Evolutionary conservation across 2,797 vertebrate genomes (phyloP).

Genomic region (Alca torda): DNA sequence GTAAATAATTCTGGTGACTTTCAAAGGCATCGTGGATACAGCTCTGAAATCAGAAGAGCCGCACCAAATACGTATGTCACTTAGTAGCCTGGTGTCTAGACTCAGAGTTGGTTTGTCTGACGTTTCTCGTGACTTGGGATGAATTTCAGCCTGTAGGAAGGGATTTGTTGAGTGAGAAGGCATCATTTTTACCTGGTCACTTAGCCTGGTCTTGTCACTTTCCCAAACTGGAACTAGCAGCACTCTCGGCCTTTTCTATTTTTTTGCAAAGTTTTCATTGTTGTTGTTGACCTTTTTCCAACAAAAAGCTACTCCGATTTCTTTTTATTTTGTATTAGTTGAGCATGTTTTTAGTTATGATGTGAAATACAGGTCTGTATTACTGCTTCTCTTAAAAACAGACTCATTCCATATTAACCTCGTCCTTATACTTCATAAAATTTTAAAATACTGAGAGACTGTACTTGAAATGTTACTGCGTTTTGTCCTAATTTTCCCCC

Average conservation of each 20-base stretch:
- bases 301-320: background rate
- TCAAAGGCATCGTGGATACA: background rate
- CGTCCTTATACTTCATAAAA: slow-evolving; percentile 65
- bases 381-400: slow-evolving; percentile 58
- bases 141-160: background rate
- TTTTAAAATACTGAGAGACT: slow-evolving; percentile 57
- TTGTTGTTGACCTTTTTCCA: slow-evolving; percentile 7
- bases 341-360: background rate
- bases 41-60: background rate
- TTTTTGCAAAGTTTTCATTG: background rate
- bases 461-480: slow-evolving; percentile 39
- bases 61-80: background rate
- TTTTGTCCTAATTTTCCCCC: slow-evolving; percentile 54
- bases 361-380: slow-evolving; percentile 38
- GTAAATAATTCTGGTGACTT: background rate
- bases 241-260: background rate
- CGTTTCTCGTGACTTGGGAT: background rate
- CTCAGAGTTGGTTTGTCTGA: background rate
- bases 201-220: background rate
- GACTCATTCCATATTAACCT: slow-evolving; percentile 63
- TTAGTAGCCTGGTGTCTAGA: background rate
- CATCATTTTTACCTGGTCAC: background rate
- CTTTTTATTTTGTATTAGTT: slow-evolving; percentile 3
- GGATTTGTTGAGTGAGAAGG: background rate
- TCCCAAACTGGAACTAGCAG: background rate